These are phyloP conservation scores for Ctenopoma kingsleyae DNA, from an alignment of 2,797 vertebrate species.

Conservation along the genomic window DNA sequence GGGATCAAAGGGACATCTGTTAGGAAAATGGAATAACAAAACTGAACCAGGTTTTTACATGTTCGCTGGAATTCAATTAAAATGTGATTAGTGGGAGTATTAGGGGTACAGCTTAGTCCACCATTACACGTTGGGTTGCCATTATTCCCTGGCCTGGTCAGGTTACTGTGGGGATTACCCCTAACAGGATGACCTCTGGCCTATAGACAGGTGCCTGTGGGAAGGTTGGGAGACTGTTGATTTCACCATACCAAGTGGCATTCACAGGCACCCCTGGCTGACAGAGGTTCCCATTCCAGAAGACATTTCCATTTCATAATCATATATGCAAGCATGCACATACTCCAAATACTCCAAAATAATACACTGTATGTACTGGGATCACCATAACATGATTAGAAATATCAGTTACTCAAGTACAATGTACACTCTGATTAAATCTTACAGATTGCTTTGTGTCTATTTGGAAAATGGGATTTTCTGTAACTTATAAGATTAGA, in stretches of 20 bases:
- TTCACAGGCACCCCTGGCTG: conserved; percentile 54
- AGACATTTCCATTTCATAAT: conserved; percentile 64
- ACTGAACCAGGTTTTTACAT: conserved; percentile 85
- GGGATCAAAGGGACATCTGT: conserved; percentile 86
- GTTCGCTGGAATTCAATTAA: conserved; percentile 85
- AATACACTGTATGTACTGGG: conserved; percentile 26
- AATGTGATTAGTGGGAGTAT: conserved; percentile 82
- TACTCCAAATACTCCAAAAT: conserved; percentile 42
- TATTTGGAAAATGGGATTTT: too few relatives aligned
- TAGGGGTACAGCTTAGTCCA: conserved; percentile 59
- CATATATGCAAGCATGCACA: conserved; percentile 42
- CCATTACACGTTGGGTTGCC: conserved; percentile 56
- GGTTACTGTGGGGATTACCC: conserved; percentile 80
- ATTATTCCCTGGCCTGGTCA: conserved; percentile 72
- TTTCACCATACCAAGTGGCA: conserved; percentile 71
- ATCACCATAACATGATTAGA: conserved; percentile 27
- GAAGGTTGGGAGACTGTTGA: conserved; percentile 62
- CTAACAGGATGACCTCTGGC: conserved; percentile 76
- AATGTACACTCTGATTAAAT: too few relatives aligned
- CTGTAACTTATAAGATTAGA: too few relatives aligned
- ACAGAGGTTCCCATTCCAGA: conserved; percentile 58
- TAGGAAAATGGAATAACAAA: conserved; percentile 88
- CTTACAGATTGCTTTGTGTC: too few relatives aligned
- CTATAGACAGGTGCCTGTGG: conserved; percentile 76
- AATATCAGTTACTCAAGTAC: conserved; percentile 2